phyloP scores from a whole-genome alignment of 2,888 invertebrate species.

The Tubiluchus corallicola region DNA sequence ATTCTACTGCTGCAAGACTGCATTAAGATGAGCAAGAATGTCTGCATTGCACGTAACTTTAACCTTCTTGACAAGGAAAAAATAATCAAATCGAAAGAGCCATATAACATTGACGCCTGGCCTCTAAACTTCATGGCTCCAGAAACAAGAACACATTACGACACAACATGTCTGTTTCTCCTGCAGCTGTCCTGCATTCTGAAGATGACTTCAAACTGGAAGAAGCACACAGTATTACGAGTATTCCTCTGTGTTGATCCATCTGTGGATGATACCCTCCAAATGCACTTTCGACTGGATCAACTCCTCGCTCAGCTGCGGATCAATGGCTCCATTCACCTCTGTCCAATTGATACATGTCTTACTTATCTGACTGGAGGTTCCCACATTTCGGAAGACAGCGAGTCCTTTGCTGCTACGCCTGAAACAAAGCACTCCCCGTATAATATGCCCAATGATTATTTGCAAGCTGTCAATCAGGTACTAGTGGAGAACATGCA shows the following conservation, averaged over 20 bases:
- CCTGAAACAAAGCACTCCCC: not conserved
- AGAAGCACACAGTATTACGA: not conserved
- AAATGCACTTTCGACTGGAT: slow-evolving; percentile 12
- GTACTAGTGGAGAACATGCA: slow-evolving; percentile 52
- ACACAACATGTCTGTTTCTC: slow-evolving; percentile 76
- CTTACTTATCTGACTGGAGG: too few species aligned
- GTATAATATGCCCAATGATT: slow-evolving; percentile 16
- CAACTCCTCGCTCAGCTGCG: slow-evolving; percentile 13
- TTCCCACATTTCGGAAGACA: too few species aligned
- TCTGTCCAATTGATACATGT: too few species aligned
- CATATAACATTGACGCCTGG: slow-evolving; percentile 78
- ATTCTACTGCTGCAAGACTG: slow-evolving; percentile 68
- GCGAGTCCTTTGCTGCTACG: not conserved
- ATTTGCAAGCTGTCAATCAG: slow-evolving; percentile 32
- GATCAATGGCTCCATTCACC: slow-evolving; percentile 13
- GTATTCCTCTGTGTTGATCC: slow-evolving; percentile 6
- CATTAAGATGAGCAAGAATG: slow-evolving; percentile 77
- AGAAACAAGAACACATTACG: slow-evolving; percentile 55
- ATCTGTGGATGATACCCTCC: slow-evolving; percentile 18
- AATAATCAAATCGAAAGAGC: slow-evolving; percentile 39
- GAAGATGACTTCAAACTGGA: slow-evolving; percentile 45
- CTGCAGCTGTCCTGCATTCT: slow-evolving; percentile 90
- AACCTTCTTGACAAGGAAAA: slow-evolving; percentile 57
- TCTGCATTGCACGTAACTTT: slow-evolving; percentile 82
- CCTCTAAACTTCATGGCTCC: slow-evolving; percentile 76